Evolutionary conservation across 1,140 invertebrate species (phyloP).

Genomic region (Camponotus vicinus): DNA sequence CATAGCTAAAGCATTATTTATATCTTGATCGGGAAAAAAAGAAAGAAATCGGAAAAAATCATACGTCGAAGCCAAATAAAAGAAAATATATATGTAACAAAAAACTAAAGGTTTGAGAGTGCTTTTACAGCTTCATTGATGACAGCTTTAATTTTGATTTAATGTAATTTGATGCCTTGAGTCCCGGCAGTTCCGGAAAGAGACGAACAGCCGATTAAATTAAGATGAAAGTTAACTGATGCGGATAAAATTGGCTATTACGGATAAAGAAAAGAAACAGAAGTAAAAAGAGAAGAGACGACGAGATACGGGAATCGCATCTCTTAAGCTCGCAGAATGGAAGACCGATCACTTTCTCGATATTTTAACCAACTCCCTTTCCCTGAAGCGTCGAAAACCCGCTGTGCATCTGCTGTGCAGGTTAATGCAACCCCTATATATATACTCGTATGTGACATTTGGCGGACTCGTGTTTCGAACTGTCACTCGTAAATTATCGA

Average conservation of each 20-base stretch:
- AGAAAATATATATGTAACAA: background rate
- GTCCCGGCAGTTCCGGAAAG: background rate
- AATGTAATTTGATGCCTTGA: background rate
- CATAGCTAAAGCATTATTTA: background rate
- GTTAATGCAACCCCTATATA: background rate
- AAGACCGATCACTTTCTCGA: background rate
- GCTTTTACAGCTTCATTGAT: background rate
- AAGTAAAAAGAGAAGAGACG: background rate
- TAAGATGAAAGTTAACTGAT: slow-evolving; percentile 51
- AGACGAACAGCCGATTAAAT: slow-evolving; percentile 18
- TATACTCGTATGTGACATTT: background rate
- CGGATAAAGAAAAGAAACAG: slow-evolving; percentile 3
- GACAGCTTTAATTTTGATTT: slow-evolving; percentile 19
- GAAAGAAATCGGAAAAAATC: background rate
- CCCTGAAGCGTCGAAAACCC: background rate
- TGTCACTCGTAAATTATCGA: slow-evolving; percentile 58
- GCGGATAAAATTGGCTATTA: slow-evolving; percentile 21
- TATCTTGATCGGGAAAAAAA: background rate
- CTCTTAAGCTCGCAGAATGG: slow-evolving; percentile 14
- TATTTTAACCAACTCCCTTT: slow-evolving; percentile 6
- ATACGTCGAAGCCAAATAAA: background rate
- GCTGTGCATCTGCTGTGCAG: background rate
- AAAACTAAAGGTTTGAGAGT: background rate
- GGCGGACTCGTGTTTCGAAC: background rate
- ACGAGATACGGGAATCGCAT: background rate